phyloP scores from a whole-genome alignment of 1,140 invertebrate genomes.

The Holcopasites calliopsidis region DNA sequence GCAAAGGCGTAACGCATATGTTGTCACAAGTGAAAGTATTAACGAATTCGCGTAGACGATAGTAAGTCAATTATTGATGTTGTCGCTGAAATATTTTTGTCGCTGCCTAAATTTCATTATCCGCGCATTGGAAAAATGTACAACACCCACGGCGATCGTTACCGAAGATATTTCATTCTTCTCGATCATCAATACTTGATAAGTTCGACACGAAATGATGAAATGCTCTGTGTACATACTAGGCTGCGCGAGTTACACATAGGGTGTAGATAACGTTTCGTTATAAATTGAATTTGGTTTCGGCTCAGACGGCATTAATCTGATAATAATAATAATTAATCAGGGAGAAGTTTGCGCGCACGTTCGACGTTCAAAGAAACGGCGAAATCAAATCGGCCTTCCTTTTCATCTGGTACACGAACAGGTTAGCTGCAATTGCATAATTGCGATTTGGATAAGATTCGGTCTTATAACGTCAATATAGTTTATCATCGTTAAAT shows the following conservation, averaged over 20 bases:
- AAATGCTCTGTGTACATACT: not conserved
- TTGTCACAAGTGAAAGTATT: not conserved
- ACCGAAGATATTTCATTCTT: not conserved
- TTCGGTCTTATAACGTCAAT: slow-evolving; percentile 10
- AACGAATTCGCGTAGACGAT: not conserved
- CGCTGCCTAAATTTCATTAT: not conserved
- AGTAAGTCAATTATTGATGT: no score
- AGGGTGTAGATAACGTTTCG: slow-evolving; percentile 31
- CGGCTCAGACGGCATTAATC: slow-evolving; percentile 7
- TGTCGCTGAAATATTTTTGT: no score
- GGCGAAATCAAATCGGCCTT: not conserved
- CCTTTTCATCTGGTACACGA: not conserved
- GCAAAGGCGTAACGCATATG: not conserved
- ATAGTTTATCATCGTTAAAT: slow-evolving; percentile 21
- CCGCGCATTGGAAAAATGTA: not conserved
- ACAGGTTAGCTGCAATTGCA: slow-evolving; percentile 53
- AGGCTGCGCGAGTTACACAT: slow-evolving; percentile 10
- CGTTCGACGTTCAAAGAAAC: not conserved
- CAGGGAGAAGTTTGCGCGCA: no score
- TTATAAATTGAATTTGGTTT: slow-evolving; percentile 25
- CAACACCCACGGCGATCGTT: not conserved
- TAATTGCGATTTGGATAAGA: slow-evolving; percentile 51
- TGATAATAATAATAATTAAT: slow-evolving; percentile 19
- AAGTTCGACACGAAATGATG: not conserved
- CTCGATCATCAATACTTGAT: slow-evolving; percentile 4